Conservation (phyloP, 2,113 vertebrate genomes). For the Clinocottus analis region DNA sequence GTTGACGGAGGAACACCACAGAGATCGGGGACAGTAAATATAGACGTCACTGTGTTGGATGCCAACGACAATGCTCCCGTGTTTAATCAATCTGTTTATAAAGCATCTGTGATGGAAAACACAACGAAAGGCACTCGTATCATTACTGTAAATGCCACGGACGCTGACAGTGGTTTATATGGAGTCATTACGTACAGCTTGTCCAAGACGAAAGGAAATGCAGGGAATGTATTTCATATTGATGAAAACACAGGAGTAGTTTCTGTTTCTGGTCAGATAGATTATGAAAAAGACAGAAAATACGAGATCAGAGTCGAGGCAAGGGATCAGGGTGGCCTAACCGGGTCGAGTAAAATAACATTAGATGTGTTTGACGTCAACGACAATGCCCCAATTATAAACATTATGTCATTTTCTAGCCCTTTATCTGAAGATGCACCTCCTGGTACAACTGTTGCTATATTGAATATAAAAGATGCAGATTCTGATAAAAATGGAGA, state of each 20-base stretch:
- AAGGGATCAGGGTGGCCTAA: slow-evolving; percentile 67
- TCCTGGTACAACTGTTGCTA: slow-evolving; percentile 54
- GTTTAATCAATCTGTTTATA: slow-evolving; percentile 65
- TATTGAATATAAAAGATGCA: slow-evolving; percentile 68
- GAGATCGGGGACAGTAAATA: slow-evolving; percentile 68
- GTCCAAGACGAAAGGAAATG: slow-evolving; percentile 40
- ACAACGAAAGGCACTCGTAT: fast-evolving
- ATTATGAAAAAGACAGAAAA: slow-evolving; percentile 69
- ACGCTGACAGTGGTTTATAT: slow-evolving; percentile 66
- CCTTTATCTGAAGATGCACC: slow-evolving; percentile 43
- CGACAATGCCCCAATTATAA: slow-evolving; percentile 69
- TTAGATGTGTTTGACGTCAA: slow-evolving; percentile 72
- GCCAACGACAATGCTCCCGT: slow-evolving; percentile 52
- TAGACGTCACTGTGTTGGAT: slow-evolving; percentile 64
- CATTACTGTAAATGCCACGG: slow-evolving; percentile 62
- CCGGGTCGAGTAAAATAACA: slow-evolving; percentile 47
- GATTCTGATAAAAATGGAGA: slow-evolving; percentile 70
- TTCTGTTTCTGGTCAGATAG: slow-evolving; percentile 56
- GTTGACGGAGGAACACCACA: slow-evolving; percentile 54
- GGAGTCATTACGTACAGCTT: slow-evolving; percentile 75
- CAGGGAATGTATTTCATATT: slow-evolving; percentile 40
- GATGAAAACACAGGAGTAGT: slow-evolving; percentile 40
- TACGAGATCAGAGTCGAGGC: slow-evolving; percentile 67
- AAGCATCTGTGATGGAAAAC: slow-evolving; percentile 46
- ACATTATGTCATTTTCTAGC: slow-evolving; percentile 64